Evolutionary conservation across 2,888 invertebrate genomes (phyloP), one percentile per base, ranked within the genome.

Genomic region (Meganola albula): DNA sequence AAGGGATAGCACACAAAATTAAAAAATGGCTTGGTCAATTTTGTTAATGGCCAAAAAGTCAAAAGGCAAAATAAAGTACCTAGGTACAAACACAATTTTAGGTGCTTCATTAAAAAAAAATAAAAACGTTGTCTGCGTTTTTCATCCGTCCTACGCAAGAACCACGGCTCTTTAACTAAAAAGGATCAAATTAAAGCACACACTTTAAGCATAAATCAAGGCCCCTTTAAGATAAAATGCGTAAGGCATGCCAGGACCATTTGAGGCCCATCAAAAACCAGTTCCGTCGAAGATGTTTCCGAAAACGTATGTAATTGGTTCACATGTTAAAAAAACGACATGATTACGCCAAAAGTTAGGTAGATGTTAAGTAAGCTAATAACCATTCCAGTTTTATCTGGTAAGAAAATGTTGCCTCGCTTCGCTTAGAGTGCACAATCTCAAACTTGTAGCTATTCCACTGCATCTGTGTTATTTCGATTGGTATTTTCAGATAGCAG

Each of bases 221-320:
- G 24, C 20, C n/a, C 12, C n/a, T 9, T 10, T 3, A 10, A 13
- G 24, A 31, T 10, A 37, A 34, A 45, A 35, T 34, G 16, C 21
- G 12, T 24, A 25, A 40, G 6, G 13, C 20, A 11, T 37, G 20
- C 7, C 20, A 38, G 37, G 13, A 27, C 20, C 4, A 32, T 16
- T 34, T 23, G 22, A 20, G 32, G 33, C 29, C 12, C 25, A 32
- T 11, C 12, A 12, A 24, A 8, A 44, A 53, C 44, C 38, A 22
- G 54, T 50, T 52, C 27, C 2, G 21, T 40, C 30, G 22, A 9
- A 12, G 42, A 50, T 33, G 12, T 31, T 45, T 35, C 16, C 28
- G 28, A 23, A 32, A 31, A 43, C 12, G 27, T 29, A 38, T 29
- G 23, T 38, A 48, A 37, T 36, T 43, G 32, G 31, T 39, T 32